These are phyloP conservation scores for Chymomyza caudatula DNA, from an alignment of 2,888 invertebrate genomes.

Conservation along the genomic window DNA sequence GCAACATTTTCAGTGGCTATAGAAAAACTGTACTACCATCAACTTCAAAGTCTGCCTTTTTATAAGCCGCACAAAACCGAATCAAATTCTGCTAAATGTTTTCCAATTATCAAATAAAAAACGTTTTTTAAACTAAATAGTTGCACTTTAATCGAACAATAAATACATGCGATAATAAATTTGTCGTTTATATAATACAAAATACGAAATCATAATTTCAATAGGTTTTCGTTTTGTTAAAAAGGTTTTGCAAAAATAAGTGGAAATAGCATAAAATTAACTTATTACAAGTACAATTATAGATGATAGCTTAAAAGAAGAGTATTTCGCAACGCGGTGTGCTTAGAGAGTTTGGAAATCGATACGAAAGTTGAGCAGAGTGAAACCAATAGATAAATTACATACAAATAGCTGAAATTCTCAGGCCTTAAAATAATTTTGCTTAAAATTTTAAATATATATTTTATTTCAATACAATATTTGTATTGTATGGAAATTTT, in stretches of 20 bases:
- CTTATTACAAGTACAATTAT: background rate
- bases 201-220: slow-evolving; percentile 41
- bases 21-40: background rate
- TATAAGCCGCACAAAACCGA: background rate
- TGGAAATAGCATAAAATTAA: background rate
- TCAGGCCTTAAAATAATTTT: slow-evolving; percentile 53
- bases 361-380: background rate
- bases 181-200: slow-evolving; percentile 51
- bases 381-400: slow-evolving; percentile 1
- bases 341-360: slow-evolving; percentile 56
- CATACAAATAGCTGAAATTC: background rate
- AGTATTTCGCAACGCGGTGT: slow-evolving; percentile 61
- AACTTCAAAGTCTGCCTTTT: background rate
- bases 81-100: slow-evolving; percentile 7
- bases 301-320: background rate
- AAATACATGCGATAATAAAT: slow-evolving; percentile 66
- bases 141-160: slow-evolving; percentile 68
- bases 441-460: slow-evolving; percentile 34
- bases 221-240: background rate
- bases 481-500: slow-evolving; percentile 8
- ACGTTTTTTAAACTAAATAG: slow-evolving; percentile 55
- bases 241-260: background rate
- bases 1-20: slow-evolving; percentile 33
- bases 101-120: slow-evolving; percentile 12
- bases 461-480: slow-evolving; percentile 31